Evolutionary conservation across 2,113 vertebrate species (phyloP), one percentile per base, ranked within the genome.

Genomic region (Sceloporus undulatus): DNA sequence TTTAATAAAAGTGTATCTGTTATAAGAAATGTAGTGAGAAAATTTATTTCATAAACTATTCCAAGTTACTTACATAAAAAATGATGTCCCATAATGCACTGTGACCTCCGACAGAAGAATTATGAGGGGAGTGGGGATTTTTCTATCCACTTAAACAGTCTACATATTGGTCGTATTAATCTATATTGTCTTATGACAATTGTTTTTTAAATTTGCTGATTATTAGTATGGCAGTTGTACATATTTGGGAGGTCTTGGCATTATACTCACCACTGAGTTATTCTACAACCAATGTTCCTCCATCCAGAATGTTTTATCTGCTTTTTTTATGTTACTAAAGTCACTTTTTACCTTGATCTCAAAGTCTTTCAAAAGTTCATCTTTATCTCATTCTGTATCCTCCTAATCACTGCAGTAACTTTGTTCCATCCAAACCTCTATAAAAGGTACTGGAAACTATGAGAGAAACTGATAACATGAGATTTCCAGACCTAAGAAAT

Each of bases 401-500:
- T 92, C 91, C 91, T 93, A 91, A 92, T 87, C 87, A 81, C 92
- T 82, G 81, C 54, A 59, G 13, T 75, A 71, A 65, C 90, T 91
- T 85, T 89, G 40, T 92, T 94, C 86, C 87, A 83, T 87, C 54
- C 90, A 88, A 79, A 84, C 13, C 90, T 94, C 91, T 82, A 79
- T 75, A 94, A 90, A 88, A 94, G 81, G 42, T 87, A 79, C 85
- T 93, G 91, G 85, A 90, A 95, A 89, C 86, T 85, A 89, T 71
- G 75, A 75, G 84, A 79, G 83, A 88, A 91, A 79, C 86, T 95
- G 93, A 94, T 92, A 94, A n/a, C 14, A 65, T 62, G 86, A 92
- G 86, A 93, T 90, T 2, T 90, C 78, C 93, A 94, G 90, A 92
- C 87, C 87, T 92, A 87, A 90, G 82, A 91, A 92, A 83, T 92